Base-by-base conservation (phyloP, 2,113 vertebrate genomes). In the Tetrao urogallus region DNA sequence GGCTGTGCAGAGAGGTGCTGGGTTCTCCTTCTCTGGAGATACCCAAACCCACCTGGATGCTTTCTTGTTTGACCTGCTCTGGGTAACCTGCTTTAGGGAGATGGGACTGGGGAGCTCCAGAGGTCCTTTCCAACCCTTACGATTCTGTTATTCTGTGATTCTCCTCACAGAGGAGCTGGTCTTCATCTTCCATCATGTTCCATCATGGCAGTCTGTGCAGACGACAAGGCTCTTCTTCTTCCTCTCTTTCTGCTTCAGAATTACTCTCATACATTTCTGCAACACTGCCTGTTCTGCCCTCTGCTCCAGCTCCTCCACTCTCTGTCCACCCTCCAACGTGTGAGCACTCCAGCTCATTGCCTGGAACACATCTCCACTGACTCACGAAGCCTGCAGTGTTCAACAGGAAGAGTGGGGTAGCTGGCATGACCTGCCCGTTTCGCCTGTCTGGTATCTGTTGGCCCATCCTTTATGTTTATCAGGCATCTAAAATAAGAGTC, bases 401-500 rank as follows among this genome's bases (percentile, higher is more conserved):
- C 79, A 64, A 13, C 57, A 74, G 85, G 70, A 88, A 42, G 70
- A 77, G 43, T 2, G 2, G 43, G 64, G 52, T 24, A 40, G 17
- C 70, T 15, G 21, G 17, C 1, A 0, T 45, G 52, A 80, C 84
- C 71, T 32, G 52, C 60, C 43, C 22, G 0, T 42, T 94, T 19
- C 34, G n/a, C 70, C 77, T 73, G 69, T n/a, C 86, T 88, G 77
- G 58, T 25, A 4, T 79, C 78, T 88, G 48, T 75, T 73, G 72
- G 61, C 21, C 60, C 54, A 58, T 32, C 60, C 61, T 80, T 63
- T 22, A 13, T 87, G 82, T 91, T 92, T 93, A 54, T 80, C 89
- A 77, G 82, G 52, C n/a, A 1, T 61, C 86, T 96, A 45, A 90
- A 88, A 30, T n/a, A 77, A 78, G 72, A 95, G 54, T 70, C 61